phyloP scores from a whole-genome alignment of 1,140 invertebrate species.

The Stegodyphus mimosarum region DNA sequence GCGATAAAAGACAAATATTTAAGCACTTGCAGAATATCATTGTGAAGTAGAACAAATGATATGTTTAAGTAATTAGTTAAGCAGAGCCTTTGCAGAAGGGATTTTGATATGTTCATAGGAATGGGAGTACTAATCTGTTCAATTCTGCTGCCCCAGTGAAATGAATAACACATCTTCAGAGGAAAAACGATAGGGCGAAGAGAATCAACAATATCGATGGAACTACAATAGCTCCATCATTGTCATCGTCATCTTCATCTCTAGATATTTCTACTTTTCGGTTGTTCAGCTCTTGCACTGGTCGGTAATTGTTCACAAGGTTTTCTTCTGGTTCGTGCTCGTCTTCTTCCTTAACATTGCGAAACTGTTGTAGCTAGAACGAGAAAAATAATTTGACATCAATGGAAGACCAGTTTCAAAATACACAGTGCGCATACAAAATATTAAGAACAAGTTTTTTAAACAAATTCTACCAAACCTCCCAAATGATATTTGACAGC shows the following conservation, averaged over 20 bases:
- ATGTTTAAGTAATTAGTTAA: too few species aligned
- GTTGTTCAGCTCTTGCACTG: constrained; percentile 78
- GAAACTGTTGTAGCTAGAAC: constrained; percentile 63
- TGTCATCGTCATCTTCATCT: background rate
- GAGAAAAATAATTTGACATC: background rate
- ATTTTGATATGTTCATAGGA: too few species aligned
- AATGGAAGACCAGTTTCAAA: background rate
- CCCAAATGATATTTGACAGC: too few species aligned
- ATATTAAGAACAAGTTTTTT: too few species aligned
- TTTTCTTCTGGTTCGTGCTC: constrained; percentile 64
- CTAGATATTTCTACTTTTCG: constrained; percentile 69
- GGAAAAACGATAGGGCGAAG: constrained; percentile 4
- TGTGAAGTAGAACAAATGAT: too few species aligned
- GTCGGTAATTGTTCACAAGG: constrained; percentile 81
- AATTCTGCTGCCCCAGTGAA: too few species aligned
- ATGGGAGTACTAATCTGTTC: too few species aligned
- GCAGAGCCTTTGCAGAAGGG: too few species aligned
- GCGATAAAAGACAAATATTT: too few species aligned
- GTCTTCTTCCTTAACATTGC: constrained; percentile 58
- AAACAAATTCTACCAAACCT: too few species aligned
- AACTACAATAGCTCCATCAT: background rate
- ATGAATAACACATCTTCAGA: background rate
- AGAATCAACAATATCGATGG: constrained; percentile 10
- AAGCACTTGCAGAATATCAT: too few species aligned
- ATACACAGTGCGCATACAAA: too few species aligned